These are phyloP conservation scores for Pygmarrhopalites habei DNA, from an alignment of 1,140 invertebrate genomes.

Conservation along the genomic window DNA sequence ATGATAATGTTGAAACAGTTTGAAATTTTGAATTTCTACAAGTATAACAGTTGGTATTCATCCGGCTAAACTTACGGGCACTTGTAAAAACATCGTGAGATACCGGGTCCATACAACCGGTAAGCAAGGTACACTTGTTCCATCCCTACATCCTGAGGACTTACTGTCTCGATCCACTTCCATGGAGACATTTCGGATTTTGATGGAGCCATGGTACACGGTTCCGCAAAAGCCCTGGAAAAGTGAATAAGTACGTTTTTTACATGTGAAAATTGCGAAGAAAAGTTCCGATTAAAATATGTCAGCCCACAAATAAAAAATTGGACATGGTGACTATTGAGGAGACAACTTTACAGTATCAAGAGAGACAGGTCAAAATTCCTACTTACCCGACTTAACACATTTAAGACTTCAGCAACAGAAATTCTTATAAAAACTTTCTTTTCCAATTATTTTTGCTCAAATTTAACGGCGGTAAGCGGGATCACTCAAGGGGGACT, in stretches of 20 bases:
- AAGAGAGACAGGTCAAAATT: not conserved
- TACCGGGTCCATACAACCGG: not conserved
- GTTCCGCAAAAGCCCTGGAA: too few relatives aligned
- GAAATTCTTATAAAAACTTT: too few relatives aligned
- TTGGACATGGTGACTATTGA: not conserved
- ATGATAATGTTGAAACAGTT: too few relatives aligned
- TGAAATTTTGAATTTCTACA: too few relatives aligned
- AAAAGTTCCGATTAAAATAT: too few relatives aligned
- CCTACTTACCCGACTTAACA: too few relatives aligned
- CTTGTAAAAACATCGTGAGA: not conserved
- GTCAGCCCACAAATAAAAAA: not conserved
- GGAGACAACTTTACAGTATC: not conserved
- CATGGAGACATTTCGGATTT: slow-evolving; percentile 7
- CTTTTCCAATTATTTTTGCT: too few relatives aligned
- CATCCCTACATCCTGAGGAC: slow-evolving; percentile 5
- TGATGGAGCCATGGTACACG: not conserved
- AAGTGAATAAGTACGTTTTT: not conserved
- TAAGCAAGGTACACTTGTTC: slow-evolving; percentile 4
- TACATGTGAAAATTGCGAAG: not conserved
- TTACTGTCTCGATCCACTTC: not conserved
- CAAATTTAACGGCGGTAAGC: too few relatives aligned
- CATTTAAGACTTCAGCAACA: too few relatives aligned
- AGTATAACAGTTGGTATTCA: too few relatives aligned
- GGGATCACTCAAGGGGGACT: too few relatives aligned
- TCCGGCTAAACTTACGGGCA: slow-evolving; percentile 11